phyloP scores from a whole-genome alignment of 30 jellyfish, hydroid and myxozoan genomes.

The Hydractinia symbiolongicarpus region DNA sequence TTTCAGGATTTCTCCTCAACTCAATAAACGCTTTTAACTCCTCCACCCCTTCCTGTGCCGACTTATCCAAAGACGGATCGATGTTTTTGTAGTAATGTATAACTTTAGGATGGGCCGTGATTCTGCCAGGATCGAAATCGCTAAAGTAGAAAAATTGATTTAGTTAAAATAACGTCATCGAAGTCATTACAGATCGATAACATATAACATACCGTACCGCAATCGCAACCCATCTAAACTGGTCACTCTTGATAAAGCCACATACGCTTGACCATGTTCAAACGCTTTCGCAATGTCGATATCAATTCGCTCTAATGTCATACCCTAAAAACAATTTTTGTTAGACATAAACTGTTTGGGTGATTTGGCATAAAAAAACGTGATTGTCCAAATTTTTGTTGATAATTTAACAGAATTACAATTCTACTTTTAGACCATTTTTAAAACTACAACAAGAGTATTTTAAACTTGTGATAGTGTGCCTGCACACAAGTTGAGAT shows the following conservation, averaged over 20 bases:
- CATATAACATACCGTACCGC: constrained; percentile 8
- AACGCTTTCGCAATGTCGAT: constrained; percentile 43
- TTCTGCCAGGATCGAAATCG: constrained; percentile 38
- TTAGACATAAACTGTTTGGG: too few relatives aligned
- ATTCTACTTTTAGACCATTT: too few relatives aligned
- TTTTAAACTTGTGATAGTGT: too few relatives aligned
- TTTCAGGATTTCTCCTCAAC: not conserved
- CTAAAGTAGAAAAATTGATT: not conserved
- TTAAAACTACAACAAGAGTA: too few relatives aligned
- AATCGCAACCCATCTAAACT: constrained; percentile 43
- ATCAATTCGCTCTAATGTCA: constrained; percentile 68
- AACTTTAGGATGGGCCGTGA: constrained; percentile 64
- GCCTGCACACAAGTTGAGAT: too few relatives aligned
- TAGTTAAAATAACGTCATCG: not conserved
- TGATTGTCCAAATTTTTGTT: too few relatives aligned
- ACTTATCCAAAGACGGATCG: constrained; percentile 17
- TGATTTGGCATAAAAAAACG: too few relatives aligned
- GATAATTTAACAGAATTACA: too few relatives aligned
- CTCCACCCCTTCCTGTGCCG: constrained; percentile 14
- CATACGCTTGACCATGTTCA: constrained; percentile 80
- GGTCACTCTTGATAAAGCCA: constrained; percentile 67
- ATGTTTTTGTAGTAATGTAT: constrained; percentile 30
- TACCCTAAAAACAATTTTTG: constrained; percentile 29
- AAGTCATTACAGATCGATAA: not conserved
- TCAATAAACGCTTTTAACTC: constrained; percentile 23